Evolutionary conservation across 2,888 invertebrate genomes (phyloP).

Genomic region (Adelphocoris suturalis): DNA sequence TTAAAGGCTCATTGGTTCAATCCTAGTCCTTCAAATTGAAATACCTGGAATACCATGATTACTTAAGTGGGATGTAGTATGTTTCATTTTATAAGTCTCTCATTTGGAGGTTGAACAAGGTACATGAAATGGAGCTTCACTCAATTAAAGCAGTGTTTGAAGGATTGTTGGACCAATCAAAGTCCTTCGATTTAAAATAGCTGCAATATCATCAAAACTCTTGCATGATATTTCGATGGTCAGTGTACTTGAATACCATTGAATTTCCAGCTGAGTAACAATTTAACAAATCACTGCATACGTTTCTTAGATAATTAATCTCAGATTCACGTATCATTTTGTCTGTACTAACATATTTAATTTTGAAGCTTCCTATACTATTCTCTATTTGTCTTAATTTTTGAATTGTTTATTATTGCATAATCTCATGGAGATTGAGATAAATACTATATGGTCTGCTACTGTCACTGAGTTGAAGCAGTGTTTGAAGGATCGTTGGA

Average conservation of each 20-base stretch:
- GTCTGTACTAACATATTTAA: too few species aligned
- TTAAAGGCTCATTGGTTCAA: too few species aligned
- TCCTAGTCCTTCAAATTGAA: too few species aligned
- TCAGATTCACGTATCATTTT: too few species aligned
- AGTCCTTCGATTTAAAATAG: constrained; percentile 30
- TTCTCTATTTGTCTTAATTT: not conserved
- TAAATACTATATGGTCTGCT: too few species aligned
- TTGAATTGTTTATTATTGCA: not conserved
- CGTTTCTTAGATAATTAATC: too few species aligned
- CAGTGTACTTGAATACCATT: not conserved
- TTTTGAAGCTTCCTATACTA: not conserved
- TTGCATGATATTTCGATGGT: not conserved
- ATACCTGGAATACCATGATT: too few species aligned
- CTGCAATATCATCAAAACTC: constrained; percentile 19
- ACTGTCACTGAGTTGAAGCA: not conserved
- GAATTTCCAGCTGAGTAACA: not conserved
- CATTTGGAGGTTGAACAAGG: too few species aligned
- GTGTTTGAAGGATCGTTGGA: constrained; percentile 39
- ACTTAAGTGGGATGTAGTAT: too few species aligned
- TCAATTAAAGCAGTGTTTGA: constrained; percentile 14
- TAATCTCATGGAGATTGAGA: too few species aligned
- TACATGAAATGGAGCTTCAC: too few species aligned
- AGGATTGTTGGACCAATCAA: constrained; percentile 1
- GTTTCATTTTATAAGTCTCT: not conserved
- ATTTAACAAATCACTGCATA: too few species aligned